Evolutionary conservation across 2,797 vertebrate genomes (phyloP).

Genomic region (Antennarius maculatus): DNA sequence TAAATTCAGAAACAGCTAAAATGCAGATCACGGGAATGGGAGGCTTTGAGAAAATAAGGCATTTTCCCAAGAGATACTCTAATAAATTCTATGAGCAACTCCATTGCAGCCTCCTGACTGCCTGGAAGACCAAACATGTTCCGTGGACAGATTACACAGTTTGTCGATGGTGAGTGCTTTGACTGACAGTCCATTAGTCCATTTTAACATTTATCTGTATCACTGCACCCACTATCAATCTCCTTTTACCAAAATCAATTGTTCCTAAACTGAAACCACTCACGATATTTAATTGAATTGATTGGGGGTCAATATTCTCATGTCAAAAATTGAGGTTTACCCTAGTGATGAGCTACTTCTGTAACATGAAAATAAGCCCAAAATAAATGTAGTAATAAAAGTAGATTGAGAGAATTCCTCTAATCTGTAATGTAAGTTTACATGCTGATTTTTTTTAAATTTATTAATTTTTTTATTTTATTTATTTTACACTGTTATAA

Average conservation of each 20-base stretch:
- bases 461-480: too few relatives aligned
- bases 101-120: slow-evolving; percentile 46
- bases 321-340: slow-evolving; percentile 68
- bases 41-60: slow-evolving; percentile 61
- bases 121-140: slow-evolving; percentile 42
- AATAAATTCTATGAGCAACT: slow-evolving; percentile 60
- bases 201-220: slow-evolving; percentile 73
- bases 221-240: slow-evolving; percentile 31
- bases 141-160: slow-evolving; percentile 59
- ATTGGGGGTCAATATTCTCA: slow-evolving; percentile 50
- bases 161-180: slow-evolving; percentile 56
- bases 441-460: too few relatives aligned
- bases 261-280: slow-evolving; percentile 67
- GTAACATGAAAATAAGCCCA: slow-evolving; percentile 58
- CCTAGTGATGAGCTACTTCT: slow-evolving; percentile 61
- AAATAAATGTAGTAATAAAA: slow-evolving; percentile 48
- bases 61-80: slow-evolving; percentile 51
- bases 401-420: slow-evolving; percentile 27
- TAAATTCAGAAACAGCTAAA: slow-evolving; percentile 60
- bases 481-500: too few relatives aligned
- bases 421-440: not conserved
- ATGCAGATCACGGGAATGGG: slow-evolving; percentile 64
- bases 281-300: slow-evolving; percentile 66
- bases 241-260: slow-evolving; percentile 49
- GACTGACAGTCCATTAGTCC: slow-evolving; percentile 70